Evolutionary conservation across 1,140 invertebrate genomes (phyloP).

Genomic region (Neodiprion lecontei): DNA sequence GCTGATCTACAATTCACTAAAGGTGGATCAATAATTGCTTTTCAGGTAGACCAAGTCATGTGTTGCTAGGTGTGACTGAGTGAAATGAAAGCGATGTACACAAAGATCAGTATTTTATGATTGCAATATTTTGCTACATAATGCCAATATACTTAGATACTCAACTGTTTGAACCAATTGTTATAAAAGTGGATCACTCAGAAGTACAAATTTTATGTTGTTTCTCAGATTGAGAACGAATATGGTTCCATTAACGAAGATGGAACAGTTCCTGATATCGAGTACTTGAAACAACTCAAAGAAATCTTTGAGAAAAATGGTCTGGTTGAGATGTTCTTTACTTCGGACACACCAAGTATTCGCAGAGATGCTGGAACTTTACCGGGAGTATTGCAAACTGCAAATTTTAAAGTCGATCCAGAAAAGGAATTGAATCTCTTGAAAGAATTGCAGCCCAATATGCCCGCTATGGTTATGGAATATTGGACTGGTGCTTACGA

Average conservation of each 20-base stretch:
- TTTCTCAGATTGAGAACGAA: slow-evolving; percentile 67
- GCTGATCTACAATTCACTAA: slow-evolving; percentile 61
- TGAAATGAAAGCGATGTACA: too few species aligned
- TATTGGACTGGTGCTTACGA: slow-evolving; percentile 75
- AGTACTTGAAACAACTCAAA: slow-evolving; percentile 60
- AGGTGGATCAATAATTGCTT: slow-evolving; percentile 67
- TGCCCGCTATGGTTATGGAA: slow-evolving; percentile 69
- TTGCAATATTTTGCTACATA: too few species aligned
- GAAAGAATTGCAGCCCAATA: slow-evolving; percentile 60
- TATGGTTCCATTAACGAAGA: slow-evolving; percentile 55
- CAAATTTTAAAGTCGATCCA: slow-evolving; percentile 62
- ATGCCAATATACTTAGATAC: too few species aligned
- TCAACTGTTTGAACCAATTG: too few species aligned
- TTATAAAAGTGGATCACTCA: too few species aligned
- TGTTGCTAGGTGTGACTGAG: too few species aligned
- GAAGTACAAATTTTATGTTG: too few species aligned
- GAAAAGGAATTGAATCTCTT: slow-evolving; percentile 53
- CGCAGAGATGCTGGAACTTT: slow-evolving; percentile 24
- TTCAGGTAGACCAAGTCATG: slow-evolving; percentile 37
- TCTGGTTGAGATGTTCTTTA: slow-evolving; percentile 61
- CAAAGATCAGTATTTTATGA: too few species aligned
- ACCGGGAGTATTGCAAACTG: slow-evolving; percentile 53
- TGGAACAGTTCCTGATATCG: slow-evolving; percentile 38
- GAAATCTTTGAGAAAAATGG: slow-evolving; percentile 49
- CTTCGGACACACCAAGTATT: slow-evolving; percentile 57